Conservation (phyloP, 2,888 invertebrate species). For the Neocrepidodera transversa region DNA sequence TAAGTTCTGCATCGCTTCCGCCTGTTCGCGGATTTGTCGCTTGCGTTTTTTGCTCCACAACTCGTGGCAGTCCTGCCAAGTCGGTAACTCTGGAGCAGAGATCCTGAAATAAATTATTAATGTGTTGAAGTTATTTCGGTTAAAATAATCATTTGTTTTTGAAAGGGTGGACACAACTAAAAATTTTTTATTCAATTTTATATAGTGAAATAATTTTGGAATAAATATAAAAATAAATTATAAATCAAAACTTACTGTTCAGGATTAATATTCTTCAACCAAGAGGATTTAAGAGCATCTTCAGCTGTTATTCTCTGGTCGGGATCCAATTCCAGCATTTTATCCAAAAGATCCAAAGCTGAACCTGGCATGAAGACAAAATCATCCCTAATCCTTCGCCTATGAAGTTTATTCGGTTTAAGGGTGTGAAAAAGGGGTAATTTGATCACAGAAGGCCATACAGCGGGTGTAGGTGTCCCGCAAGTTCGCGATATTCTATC, state of each 20-base stretch:
- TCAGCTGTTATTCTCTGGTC: constrained; percentile 92
- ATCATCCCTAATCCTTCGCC: constrained; percentile 88
- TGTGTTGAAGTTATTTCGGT: too few species aligned
- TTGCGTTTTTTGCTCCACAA: constrained; percentile 98
- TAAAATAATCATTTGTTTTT: too few species aligned
- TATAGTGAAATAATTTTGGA: too few species aligned
- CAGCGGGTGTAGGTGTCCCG: constrained; percentile 94
- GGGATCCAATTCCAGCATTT: constrained; percentile 96
- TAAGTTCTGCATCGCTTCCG: constrained; percentile 63
- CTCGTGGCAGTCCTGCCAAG: constrained; percentile 99
- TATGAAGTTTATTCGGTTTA: constrained; percentile 88
- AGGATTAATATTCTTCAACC: constrained; percentile 91
- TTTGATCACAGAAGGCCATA: constrained; percentile 95
- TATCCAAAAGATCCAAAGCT: constrained; percentile 90
- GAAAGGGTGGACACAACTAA: too few species aligned
- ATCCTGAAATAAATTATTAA: constrained; percentile 66
- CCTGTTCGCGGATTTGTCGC: constrained; percentile 80
- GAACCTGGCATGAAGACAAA: constrained; percentile 90
- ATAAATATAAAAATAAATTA: too few species aligned
- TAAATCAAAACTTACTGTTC: constrained; percentile 76
- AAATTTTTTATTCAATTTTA: too few species aligned
- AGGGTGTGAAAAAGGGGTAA: constrained; percentile 91
- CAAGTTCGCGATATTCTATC: constrained; percentile 94
- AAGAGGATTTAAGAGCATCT: constrained; percentile 89
- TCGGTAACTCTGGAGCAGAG: constrained; percentile 84